Evolutionary conservation across 2,888 invertebrate species (phyloP).

Genomic region (Ophion ventricosus): DNA sequence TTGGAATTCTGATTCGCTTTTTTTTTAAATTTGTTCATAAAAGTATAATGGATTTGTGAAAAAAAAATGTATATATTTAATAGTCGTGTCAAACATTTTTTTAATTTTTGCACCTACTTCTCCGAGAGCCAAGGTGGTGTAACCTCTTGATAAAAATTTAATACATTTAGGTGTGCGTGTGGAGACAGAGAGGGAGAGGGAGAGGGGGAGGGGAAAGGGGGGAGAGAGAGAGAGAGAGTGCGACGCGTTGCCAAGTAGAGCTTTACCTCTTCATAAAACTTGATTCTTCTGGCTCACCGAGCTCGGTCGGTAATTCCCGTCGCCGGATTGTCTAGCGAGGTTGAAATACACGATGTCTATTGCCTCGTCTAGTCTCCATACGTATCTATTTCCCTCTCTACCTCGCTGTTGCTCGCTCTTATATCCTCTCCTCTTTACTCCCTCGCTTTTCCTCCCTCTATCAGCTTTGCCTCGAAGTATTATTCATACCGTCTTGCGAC

Average conservation of each 20-base stretch:
- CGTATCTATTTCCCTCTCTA: conserved; percentile 33
- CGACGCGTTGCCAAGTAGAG: conserved; percentile 37
- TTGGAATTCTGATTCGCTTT: too few species aligned
- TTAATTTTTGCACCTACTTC: too few species aligned
- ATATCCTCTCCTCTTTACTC: not conserved
- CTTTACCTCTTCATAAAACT: conserved; percentile 41
- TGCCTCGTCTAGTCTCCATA: conserved; percentile 58
- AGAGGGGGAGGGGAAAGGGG: not conserved
- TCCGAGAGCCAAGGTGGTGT: too few species aligned
- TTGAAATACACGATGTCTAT: conserved; percentile 52
- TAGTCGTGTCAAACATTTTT: too few species aligned
- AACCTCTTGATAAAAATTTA: too few species aligned
- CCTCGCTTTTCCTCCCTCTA: not conserved
- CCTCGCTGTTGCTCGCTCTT: not conserved
- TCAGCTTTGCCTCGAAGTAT: conserved; percentile 46
- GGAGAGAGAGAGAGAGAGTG: conserved; percentile 3
- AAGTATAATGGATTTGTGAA: too few species aligned
- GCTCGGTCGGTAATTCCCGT: conserved; percentile 70
- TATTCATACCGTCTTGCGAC: conserved; percentile 63
- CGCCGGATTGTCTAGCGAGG: conserved; percentile 74
- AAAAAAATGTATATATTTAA: too few species aligned
- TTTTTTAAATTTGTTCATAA: too few species aligned
- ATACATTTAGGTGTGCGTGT: too few species aligned
- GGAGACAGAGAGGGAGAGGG: not conserved
- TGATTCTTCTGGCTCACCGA: conserved; percentile 51